Base-by-base conservation (phyloP, 2,888 invertebrate species). In the Drosophila siamana region DNA sequence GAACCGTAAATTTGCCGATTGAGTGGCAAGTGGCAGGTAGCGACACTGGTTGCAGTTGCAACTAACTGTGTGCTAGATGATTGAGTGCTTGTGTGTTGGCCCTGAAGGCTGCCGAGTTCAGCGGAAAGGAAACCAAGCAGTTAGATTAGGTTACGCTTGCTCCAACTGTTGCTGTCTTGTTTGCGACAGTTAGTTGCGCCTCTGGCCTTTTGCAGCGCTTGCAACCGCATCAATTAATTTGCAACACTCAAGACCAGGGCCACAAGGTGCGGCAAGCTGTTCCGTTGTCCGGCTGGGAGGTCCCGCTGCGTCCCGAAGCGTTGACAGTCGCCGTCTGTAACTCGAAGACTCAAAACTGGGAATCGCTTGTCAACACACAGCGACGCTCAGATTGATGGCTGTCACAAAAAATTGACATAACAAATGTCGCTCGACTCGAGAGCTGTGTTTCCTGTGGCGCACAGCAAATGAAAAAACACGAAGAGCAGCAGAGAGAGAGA, bases 351-450 rank as follows among this genome's bases (percentile, higher is more conserved):
- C 44, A 47, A 68, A 61, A 68, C 61, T 65, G 74, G n/a, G n/a
- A 71, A 78, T 65, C 75, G 75, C 55, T 59, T 82, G 85, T 79
- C 87, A 85, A 74, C 74, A 76, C 75, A 67, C 19, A 50, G 61
- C 55, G 46, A 28, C 46, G 16, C 38, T 6, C 11, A 40, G 86
- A 86, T 86, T 86, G 86, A 86, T 88, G 82, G 88, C 84, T 86
- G 86, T 86, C 86, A 86, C 66, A 69, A 62, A 69, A 77, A 84
- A 74, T 84, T 86, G 86, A 86, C 88, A 86, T 80, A 81, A 83
- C 88, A 86, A 86, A 87, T 83, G 80, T 80, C 87, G 73, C 72
- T 82, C 54, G 61, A 73, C 50, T 57, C 87, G 61, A 70, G 55
- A 55, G 47, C 22, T 26, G 63, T 52, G 62, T 74, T 78, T 78